phyloP scores from a whole-genome alignment of 2,888 invertebrate species.

The Carcina quercana region DNA sequence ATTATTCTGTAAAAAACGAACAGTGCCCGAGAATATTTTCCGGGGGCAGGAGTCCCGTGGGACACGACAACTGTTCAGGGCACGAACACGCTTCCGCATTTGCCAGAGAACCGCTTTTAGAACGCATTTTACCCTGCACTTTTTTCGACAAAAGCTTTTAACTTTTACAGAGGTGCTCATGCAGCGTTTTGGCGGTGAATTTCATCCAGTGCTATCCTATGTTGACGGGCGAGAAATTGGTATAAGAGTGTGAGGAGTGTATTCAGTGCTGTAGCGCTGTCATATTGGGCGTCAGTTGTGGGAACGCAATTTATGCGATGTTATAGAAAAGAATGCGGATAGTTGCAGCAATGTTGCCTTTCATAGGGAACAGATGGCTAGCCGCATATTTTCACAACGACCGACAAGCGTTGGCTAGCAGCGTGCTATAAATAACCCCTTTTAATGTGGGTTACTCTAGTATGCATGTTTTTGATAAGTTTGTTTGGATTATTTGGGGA shows the following conservation, averaged over 20 bases:
- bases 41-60: constrained; percentile 45
- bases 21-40: constrained; percentile 40
- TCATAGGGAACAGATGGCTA: too few relatives aligned
- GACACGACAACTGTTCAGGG: constrained; percentile 44
- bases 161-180: constrained; percentile 57
- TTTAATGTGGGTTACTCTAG: too few relatives aligned
- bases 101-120: constrained; percentile 42
- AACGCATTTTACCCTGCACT: constrained; percentile 46
- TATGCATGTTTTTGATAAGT: too few relatives aligned
- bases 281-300: background rate
- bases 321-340: background rate
- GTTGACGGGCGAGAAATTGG: constrained; percentile 3
- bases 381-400: too few relatives aligned
- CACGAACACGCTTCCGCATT: constrained; percentile 26
- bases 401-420: too few relatives aligned
- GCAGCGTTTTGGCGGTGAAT: constrained; percentile 44
- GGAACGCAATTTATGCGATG: background rate
- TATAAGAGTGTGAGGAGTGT: background rate
- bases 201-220: constrained; percentile 5
- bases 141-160: constrained; percentile 66
- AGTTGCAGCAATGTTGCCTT: too few relatives aligned
- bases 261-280: background rate
- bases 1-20: constrained; percentile 29
- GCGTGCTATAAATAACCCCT: too few relatives aligned
- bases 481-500: too few relatives aligned